Conservation (phyloP, 2,113 vertebrate species). For the Isichthys henryi region DNA sequence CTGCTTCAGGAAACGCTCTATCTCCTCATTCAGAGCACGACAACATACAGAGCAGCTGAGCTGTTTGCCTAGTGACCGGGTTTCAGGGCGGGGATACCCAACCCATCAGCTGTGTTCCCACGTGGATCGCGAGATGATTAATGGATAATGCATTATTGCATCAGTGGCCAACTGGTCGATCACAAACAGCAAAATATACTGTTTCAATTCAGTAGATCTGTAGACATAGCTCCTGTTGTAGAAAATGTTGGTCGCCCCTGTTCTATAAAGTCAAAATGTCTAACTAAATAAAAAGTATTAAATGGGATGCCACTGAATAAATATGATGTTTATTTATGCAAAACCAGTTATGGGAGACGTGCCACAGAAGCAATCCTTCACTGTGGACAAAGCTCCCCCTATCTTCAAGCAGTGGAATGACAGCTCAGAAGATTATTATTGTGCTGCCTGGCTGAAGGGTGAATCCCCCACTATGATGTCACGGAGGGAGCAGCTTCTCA, state of each 20-base stretch:
- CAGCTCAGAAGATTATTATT: not conserved
- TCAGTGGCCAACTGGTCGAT: not conserved
- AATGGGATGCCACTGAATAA: not conserved
- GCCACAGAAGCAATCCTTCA: not conserved
- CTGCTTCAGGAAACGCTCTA: not conserved
- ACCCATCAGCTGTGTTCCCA: not conserved
- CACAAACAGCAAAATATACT: not conserved
- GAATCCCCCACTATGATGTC: not conserved
- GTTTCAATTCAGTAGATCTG: not conserved
- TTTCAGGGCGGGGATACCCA: not conserved
- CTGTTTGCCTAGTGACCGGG: not conserved
- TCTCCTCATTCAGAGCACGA: not conserved
- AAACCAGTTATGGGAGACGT: not conserved
- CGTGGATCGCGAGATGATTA: not conserved
- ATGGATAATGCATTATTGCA: not conserved
- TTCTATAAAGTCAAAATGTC: not conserved
- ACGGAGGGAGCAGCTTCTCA: not conserved
- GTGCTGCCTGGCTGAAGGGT: not conserved
- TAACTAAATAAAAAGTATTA: not conserved
- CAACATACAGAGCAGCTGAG: not conserved
- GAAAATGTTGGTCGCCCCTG: not conserved
- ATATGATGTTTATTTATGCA: not conserved
- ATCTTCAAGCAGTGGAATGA: not conserved
- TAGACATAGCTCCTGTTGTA: not conserved
- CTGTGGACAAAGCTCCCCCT: not conserved